A percentile compares a stretch with the other conserved stretches of the same genome.
Evolutionary conservation across 1,140 invertebrate species (phyloP).

Genomic region (Copidosoma floridanum): DNA sequence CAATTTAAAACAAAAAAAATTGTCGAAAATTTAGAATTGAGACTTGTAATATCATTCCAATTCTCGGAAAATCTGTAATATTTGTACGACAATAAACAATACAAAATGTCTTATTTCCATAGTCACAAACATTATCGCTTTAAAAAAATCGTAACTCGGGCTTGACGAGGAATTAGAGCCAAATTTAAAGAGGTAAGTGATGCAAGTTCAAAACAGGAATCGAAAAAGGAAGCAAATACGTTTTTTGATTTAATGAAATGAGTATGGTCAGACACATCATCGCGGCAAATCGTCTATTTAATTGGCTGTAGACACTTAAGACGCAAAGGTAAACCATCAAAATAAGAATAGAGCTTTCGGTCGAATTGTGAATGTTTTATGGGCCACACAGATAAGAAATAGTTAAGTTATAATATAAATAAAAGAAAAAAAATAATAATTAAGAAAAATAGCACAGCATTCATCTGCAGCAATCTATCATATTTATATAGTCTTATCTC

Average conservation of each 20-base stretch:
- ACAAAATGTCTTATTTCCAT: too few relatives aligned
- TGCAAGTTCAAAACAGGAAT: conserved; percentile 2
- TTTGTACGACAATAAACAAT: too few relatives aligned
- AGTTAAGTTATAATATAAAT: too few relatives aligned
- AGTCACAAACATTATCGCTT: too few relatives aligned
- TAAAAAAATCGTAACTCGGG: too few relatives aligned
- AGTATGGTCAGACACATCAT: conserved; percentile 45
- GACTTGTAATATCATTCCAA: too few relatives aligned
- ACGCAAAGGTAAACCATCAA: conserved; percentile 38
- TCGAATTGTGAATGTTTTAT: conserved; percentile 24
- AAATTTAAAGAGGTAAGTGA: conserved; percentile 25
- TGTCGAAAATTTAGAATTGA: too few relatives aligned
- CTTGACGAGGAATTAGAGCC: too few relatives aligned
- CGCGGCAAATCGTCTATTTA: conserved; percentile 37
- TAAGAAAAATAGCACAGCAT: too few relatives aligned
- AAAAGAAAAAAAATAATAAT: background rate
- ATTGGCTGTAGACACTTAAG: conserved; percentile 32
- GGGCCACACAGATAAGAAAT: conserved; percentile 39
- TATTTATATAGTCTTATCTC: background rate
- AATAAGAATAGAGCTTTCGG: conserved; percentile 32
- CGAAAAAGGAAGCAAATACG: conserved; percentile 19
- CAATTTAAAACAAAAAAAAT: too few relatives aligned
- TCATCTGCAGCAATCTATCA: background rate
- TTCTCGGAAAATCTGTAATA: too few relatives aligned
- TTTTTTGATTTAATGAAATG: conserved; percentile 15